These are phyloP conservation scores for Heliconius nattereri DNA, from an alignment of 1,140 invertebrate genomes.

Conservation along the genomic window DNA sequence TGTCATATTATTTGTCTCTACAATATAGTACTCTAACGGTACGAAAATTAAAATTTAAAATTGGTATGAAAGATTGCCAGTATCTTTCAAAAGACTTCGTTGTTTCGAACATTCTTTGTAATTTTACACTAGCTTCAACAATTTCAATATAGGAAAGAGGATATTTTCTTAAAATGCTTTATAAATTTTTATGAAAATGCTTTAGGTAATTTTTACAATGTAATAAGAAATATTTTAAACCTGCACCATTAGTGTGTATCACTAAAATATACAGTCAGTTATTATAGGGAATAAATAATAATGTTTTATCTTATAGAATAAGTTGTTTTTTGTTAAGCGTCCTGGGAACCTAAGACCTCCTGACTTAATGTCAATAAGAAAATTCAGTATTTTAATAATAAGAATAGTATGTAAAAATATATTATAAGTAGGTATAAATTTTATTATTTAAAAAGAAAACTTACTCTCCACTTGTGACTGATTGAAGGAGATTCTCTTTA, in stretches of 20 bases:
- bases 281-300: no score
- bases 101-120: constrained; percentile 13
- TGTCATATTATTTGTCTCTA: not conserved
- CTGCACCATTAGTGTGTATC: no score
- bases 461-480: constrained; percentile 59
- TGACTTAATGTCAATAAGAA: no score
- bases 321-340: no score
- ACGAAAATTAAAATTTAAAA: constrained; percentile 13
- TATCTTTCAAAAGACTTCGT: constrained; percentile 11
- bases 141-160: constrained; percentile 6
- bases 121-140: constrained; percentile 14
- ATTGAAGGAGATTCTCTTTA: constrained; percentile 68
- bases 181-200: not conserved
- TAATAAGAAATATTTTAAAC: no score
- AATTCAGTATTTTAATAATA: no score
- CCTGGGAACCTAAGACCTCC: no score
- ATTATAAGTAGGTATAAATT: no score
- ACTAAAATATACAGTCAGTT: no score
- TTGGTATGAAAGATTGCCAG: constrained; percentile 4
- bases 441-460: not conserved
- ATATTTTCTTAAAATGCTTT: not conserved
- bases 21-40: not conserved
- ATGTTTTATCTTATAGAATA: no score
- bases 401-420: no score
- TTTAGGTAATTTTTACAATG: not conserved